Evolutionary conservation across 2,113 vertebrate species (phyloP).

Genomic region (western clawed frog (Xenopus tropicalis)): DNA sequence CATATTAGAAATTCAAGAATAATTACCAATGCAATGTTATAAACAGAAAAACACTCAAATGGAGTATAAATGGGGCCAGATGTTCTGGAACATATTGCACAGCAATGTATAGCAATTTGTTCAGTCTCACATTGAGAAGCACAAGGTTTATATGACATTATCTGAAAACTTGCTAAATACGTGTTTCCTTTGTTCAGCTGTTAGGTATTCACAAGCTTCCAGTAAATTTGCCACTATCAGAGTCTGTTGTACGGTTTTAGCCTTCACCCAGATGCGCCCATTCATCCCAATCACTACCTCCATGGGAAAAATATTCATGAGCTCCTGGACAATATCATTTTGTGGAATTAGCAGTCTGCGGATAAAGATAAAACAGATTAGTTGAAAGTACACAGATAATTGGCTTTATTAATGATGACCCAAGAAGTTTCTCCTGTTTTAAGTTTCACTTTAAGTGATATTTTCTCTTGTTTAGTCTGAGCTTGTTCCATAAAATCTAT

Average conservation of each 20-base stretch:
- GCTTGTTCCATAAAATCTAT: too few species aligned
- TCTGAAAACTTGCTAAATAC: constrained; percentile 74
- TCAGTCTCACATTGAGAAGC: background rate
- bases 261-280: constrained; percentile 87
- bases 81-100: too few species aligned
- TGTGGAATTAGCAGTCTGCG: constrained; percentile 79
- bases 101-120: too few species aligned
- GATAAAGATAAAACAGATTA: constrained; percentile 7
- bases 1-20: too few species aligned
- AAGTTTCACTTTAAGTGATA: too few species aligned
- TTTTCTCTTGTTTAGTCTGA: too few species aligned
- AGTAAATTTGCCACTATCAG: constrained; percentile 86
- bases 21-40: too few species aligned
- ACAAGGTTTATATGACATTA: constrained; percentile 3
- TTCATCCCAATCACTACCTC: constrained; percentile 92
- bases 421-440: too few species aligned
- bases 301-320: constrained; percentile 82
- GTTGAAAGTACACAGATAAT: background rate
- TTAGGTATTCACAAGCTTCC: constrained; percentile 89
- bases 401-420: background rate
- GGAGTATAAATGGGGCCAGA: too few species aligned
- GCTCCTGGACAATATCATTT: constrained; percentile 78
- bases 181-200: constrained; percentile 74
- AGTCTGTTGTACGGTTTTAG: constrained; percentile 80
- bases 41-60: too few species aligned